Percentiles rank a stretch among this genome's conserved stretches.
phyloP scores from a whole-genome alignment of 1,140 invertebrate genomes.

The Brachionus paranguensis region DNA sequence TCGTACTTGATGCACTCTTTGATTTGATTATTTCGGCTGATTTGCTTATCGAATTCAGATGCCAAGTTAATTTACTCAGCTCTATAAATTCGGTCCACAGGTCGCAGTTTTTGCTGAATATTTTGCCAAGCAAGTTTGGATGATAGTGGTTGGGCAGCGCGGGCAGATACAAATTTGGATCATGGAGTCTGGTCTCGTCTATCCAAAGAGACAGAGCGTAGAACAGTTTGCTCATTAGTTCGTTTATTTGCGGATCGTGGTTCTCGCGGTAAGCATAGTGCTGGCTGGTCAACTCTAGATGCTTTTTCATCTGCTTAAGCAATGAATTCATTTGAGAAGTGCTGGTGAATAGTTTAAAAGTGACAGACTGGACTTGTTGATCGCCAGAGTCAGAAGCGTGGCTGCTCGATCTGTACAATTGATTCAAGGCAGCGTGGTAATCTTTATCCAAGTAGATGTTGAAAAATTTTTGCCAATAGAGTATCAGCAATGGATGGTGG shows the following conservation, averaged over 20 bases:
- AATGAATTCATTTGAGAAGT: constrained; percentile 57
- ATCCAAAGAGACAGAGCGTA: constrained; percentile 68
- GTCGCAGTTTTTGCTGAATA: not conserved
- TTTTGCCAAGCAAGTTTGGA: constrained; percentile 43
- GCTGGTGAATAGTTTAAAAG: constrained; percentile 36
- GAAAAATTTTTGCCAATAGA: constrained; percentile 76
- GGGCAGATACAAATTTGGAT: constrained; percentile 65
- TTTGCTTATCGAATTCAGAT: not conserved
- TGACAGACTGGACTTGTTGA: not conserved
- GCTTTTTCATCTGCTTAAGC: constrained; percentile 68
- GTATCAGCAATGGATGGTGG: constrained; percentile 66
- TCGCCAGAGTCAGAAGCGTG: not conserved
- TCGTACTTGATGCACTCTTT: not conserved
- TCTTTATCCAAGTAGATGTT: constrained; percentile 64
- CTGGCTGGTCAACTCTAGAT: constrained; percentile 63
- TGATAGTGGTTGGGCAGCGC: constrained; percentile 64
- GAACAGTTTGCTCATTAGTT: constrained; percentile 34
- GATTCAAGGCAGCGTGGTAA: not conserved
- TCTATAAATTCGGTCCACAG: constrained; percentile 27
- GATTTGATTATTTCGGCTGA: not conserved
- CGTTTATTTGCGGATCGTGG: not conserved
- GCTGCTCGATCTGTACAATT: not conserved
- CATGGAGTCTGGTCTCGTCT: constrained; percentile 69
- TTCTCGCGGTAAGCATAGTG: constrained; percentile 55
- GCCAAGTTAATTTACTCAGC: not conserved